phyloP scores from a whole-genome alignment of 2,888 invertebrate species.

The Brachypterus glaber region DNA sequence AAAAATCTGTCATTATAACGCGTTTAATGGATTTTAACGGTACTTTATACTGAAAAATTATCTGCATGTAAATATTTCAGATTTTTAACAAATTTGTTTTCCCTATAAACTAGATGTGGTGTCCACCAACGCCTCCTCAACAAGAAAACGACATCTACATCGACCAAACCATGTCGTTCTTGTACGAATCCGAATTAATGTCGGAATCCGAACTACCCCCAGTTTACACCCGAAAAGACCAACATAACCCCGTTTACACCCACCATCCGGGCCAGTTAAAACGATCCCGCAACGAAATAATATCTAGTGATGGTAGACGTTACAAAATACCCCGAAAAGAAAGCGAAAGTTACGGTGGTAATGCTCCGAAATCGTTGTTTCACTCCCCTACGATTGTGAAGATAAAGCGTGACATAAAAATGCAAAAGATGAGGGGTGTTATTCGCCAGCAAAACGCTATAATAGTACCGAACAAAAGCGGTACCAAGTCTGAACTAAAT shows the following conservation, averaged over 20 bases:
- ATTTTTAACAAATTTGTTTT: too few species aligned
- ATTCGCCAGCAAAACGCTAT: slow-evolving; percentile 41
- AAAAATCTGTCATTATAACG: too few species aligned
- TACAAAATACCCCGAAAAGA: slow-evolving; percentile 60
- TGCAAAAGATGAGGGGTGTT: slow-evolving; percentile 58
- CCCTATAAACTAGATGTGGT: slow-evolving; percentile 92
- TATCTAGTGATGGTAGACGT: slow-evolving; percentile 46
- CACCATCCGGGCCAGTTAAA: too few species aligned
- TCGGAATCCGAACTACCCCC: slow-evolving; percentile 72
- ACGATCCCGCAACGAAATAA: slow-evolving; percentile 58
- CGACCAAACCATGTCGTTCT: slow-evolving; percentile 72
- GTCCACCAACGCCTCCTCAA: slow-evolving; percentile 92
- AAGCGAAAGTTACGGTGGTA: slow-evolving; percentile 48
- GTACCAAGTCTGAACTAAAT: slow-evolving; percentile 51
- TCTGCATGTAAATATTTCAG: too few species aligned
- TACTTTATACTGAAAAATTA: too few species aligned
- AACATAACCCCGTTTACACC: too few species aligned
- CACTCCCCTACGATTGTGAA: slow-evolving; percentile 68
- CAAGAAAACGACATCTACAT: slow-evolving; percentile 88
- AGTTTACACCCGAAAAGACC: slow-evolving; percentile 68
- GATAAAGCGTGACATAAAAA: slow-evolving; percentile 65
- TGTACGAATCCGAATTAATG: slow-evolving; percentile 71
- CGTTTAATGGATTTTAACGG: too few species aligned
- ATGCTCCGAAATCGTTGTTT: slow-evolving; percentile 72
- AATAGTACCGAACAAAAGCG: slow-evolving; percentile 29